Evolutionary conservation across 1,140 invertebrate species (phyloP).

Genomic region (Brachionus manjavacas): DNA sequence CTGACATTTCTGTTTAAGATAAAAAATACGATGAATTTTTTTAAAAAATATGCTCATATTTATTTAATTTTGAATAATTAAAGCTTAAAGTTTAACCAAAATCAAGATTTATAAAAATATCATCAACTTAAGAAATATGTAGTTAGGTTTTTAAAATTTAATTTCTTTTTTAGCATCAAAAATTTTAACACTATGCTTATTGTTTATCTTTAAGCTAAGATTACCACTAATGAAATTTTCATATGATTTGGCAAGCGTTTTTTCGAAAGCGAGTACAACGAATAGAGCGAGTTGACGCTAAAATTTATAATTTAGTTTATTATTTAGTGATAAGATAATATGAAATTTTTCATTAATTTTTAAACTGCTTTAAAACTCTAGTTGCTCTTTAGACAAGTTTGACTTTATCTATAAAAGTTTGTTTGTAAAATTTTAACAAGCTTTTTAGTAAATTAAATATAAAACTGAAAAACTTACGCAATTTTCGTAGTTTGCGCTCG

Average conservation of each 20-base stretch:
- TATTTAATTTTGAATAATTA: not conserved
- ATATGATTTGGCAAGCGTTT: not conserved
- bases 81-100: not conserved
- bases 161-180: not conserved
- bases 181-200: not conserved
- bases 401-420: not conserved
- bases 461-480: not conserved
- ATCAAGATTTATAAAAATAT: not conserved
- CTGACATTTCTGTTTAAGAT: not conserved
- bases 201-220: not conserved
- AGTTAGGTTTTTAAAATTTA: not conserved
- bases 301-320: not conserved
- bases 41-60: not conserved
- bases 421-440: not conserved
- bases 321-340: not conserved
- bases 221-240: not conserved
- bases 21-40: not conserved
- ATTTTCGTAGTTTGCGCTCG: not conserved
- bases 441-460: not conserved
- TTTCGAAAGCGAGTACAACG: not conserved
- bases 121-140: not conserved
- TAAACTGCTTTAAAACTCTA: not conserved
- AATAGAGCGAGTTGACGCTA: not conserved
- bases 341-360: not conserved
- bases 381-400: not conserved